Evolutionary conservation across 2,113 vertebrate species (phyloP).

Genomic region (Microtus oregoni): DNA sequence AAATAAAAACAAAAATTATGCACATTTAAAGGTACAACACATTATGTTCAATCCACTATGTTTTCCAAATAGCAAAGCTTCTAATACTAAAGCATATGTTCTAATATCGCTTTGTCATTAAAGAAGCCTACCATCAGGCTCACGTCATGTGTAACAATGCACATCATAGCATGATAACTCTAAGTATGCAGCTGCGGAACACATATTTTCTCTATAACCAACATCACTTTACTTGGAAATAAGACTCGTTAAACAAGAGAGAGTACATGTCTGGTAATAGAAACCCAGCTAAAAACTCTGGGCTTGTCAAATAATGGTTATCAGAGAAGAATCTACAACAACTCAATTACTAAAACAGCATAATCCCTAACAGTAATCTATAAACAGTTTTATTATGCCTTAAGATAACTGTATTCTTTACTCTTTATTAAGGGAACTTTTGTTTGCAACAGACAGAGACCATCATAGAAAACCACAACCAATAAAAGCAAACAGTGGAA

Average conservation of each 20-base stretch:
- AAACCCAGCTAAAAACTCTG: not conserved
- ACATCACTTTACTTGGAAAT: not conserved
- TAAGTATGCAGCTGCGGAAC: not conserved
- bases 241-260: not conserved
- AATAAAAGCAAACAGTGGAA: not conserved
- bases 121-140: not conserved
- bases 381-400: not conserved
- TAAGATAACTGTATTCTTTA: not conserved
- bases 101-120: not conserved
- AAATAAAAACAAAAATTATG: not conserved
- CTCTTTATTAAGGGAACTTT: not conserved
- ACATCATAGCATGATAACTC: not conserved
- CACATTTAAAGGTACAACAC: constrained; percentile 1
- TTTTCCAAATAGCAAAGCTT: constrained; percentile 32
- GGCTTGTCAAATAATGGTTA: not conserved
- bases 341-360: not conserved
- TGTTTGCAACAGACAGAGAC: not conserved
- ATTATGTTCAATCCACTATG: not conserved
- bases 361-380: not conserved
- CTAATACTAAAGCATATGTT: not conserved
- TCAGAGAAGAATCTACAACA: not conserved
- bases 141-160: not conserved
- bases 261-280: not conserved
- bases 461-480: not conserved
- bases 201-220: not conserved